Conservation (phyloP, 2,113 vertebrate species). For the Syrmaticus mikado region DNA sequence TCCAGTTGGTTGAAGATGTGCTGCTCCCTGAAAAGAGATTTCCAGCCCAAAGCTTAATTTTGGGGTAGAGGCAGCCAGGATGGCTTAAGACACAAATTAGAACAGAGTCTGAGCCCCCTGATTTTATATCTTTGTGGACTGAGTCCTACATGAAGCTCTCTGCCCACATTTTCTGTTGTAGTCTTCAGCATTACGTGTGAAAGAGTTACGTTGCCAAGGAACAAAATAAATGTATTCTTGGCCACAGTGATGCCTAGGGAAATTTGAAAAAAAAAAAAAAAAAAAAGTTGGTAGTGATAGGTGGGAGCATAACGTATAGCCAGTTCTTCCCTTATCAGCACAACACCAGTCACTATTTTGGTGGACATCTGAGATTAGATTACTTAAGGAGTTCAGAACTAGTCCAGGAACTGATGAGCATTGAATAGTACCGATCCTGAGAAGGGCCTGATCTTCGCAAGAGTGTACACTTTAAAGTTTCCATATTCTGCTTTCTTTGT, state of each 20-base stretch:
- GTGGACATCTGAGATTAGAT: not conserved
- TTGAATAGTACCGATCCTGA: not conserved
- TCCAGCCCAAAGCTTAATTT: not conserved
- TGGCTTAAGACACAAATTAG: not conserved
- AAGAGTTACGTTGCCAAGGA: not conserved
- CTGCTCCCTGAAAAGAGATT: slow-evolving; percentile 18
- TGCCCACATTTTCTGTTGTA: not conserved
- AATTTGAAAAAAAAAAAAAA: not conserved
- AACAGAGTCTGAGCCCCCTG: not conserved
- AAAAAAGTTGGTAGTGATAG: not conserved
- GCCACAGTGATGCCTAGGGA: not conserved
- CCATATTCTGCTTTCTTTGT: not conserved
- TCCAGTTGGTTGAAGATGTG: not conserved
- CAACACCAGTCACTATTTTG: not conserved
- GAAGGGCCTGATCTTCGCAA: not conserved
- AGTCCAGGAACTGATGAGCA: not conserved
- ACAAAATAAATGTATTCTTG: not conserved
- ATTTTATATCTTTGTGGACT: not conserved
- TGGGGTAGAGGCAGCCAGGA: not conserved
- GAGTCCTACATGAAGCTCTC: not conserved
- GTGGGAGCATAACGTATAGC: not conserved
- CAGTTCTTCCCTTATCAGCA: too few relatives aligned
- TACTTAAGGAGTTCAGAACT: not conserved
- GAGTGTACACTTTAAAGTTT: not conserved
- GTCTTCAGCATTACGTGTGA: not conserved